Evolutionary conservation across 2,888 invertebrate genomes (phyloP).

Genomic region (Seira ritae): DNA sequence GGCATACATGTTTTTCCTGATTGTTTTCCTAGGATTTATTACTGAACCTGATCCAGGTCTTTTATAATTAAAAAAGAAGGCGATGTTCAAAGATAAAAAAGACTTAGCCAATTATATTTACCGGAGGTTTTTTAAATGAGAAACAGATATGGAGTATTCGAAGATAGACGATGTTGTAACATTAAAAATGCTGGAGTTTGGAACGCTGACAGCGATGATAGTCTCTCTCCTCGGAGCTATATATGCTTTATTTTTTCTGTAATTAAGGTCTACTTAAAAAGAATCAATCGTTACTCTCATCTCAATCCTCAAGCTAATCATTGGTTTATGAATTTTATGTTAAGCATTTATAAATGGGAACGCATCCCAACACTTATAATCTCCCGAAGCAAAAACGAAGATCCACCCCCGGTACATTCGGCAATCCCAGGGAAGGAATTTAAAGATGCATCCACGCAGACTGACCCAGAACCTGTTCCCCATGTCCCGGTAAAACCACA

Average conservation of each 20-base stretch:
- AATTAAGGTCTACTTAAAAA: neutral
- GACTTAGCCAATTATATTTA: no score
- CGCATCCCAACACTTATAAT: constrained; percentile 45
- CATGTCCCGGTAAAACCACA: no score
- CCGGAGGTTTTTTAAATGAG: no score
- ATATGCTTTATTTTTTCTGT: no score
- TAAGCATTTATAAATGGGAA: neutral
- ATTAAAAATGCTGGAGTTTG: no score
- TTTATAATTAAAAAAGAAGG: no score
- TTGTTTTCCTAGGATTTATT: constrained; percentile 38
- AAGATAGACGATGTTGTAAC: no score
- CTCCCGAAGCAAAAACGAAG: neutral
- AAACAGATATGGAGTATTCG: no score
- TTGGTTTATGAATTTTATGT: neutral
- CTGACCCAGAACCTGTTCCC: neutral
- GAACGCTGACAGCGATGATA: no score
- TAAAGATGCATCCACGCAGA: neutral
- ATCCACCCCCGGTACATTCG: neutral
- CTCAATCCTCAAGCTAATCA: no score
- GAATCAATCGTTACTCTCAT: neutral
- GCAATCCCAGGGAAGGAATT: neutral
- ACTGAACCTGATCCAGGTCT: constrained; percentile 27
- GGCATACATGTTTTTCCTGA: constrained; percentile 48
- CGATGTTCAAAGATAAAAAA: no score
- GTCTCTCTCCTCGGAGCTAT: no score